Conservation (phyloP, 53 echinoderm and acorn worm genomes). For the Mesocentrotus franciscanus region DNA sequence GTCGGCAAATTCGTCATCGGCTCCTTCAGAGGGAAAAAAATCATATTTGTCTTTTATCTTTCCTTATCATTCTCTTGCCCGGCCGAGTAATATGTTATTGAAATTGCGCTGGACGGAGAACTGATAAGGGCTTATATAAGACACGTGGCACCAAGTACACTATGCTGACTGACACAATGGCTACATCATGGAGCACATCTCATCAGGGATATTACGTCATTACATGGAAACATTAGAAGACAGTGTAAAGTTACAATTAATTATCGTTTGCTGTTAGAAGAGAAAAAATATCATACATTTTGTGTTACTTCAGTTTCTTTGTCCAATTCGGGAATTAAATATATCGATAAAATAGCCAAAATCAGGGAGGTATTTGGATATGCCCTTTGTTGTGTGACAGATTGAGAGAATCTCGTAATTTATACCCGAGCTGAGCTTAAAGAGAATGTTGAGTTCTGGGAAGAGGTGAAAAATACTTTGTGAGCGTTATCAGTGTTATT, state of each 20-base stretch:
- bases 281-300: too few species aligned
- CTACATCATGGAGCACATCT: neutral
- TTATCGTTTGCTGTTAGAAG: neutral
- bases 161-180: neutral
- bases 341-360: neutral
- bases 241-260: neutral
- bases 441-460: too few species aligned
- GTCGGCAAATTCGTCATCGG: neutral
- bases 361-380: neutral
- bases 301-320: neutral
- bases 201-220: neutral
- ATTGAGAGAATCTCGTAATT: neutral
- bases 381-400: neutral
- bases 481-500: too few species aligned
- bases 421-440: neutral
- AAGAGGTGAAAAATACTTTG: too few species aligned
- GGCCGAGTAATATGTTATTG: conserved; percentile 50
- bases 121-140: conserved; percentile 68
- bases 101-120: conserved; percentile 67
- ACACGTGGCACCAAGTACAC: neutral
- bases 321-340: neutral
- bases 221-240: neutral
- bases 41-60: conserved; percentile 61
- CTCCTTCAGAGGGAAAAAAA: neutral
- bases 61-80: conserved; percentile 71